These are phyloP conservation scores for Zootermopsis nevadensis DNA, from an alignment of 2,888 invertebrate species.

Conservation along the genomic window DNA sequence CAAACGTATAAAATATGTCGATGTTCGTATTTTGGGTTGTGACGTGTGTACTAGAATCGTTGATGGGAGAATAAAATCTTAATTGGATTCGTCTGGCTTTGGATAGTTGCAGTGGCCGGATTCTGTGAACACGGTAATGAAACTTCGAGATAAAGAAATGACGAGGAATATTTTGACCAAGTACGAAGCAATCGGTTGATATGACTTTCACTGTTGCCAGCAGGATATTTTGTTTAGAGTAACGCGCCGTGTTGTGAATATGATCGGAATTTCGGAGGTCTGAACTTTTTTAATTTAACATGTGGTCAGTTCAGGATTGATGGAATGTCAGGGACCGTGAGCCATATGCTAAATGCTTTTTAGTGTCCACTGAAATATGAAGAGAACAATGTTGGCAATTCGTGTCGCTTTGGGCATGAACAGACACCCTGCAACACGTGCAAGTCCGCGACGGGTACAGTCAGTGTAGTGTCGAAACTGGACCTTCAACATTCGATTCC, in stretches of 20 bases:
- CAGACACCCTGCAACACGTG: not conserved
- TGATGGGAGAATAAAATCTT: too few species aligned
- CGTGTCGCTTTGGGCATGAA: conserved; percentile 1
- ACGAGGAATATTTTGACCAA: too few species aligned
- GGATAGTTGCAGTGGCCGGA: too few species aligned
- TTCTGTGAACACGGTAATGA: too few species aligned
- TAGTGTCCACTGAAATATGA: conserved; percentile 24
- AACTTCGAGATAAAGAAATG: too few species aligned
- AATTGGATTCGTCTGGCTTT: too few species aligned
- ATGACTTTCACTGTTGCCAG: too few species aligned
- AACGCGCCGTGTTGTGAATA: not conserved
- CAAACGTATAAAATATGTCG: too few species aligned
- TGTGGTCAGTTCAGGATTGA: not conserved
- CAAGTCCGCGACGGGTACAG: not conserved
- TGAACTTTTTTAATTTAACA: conserved; percentile 5
- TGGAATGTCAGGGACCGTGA: not conserved
- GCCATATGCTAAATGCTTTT: conserved; percentile 13
- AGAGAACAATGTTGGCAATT: conserved; percentile 12
- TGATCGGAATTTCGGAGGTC: conserved; percentile 3
- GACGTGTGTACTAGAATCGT: too few species aligned
- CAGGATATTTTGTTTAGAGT: not conserved
- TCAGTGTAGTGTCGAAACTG: not conserved
- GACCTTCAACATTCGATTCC: too few species aligned
- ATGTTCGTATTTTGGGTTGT: too few species aligned
- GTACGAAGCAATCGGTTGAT: too few species aligned